Evolutionary conservation across 1,140 invertebrate species (phyloP).

Genomic region (Calephelis virginiensis): DNA sequence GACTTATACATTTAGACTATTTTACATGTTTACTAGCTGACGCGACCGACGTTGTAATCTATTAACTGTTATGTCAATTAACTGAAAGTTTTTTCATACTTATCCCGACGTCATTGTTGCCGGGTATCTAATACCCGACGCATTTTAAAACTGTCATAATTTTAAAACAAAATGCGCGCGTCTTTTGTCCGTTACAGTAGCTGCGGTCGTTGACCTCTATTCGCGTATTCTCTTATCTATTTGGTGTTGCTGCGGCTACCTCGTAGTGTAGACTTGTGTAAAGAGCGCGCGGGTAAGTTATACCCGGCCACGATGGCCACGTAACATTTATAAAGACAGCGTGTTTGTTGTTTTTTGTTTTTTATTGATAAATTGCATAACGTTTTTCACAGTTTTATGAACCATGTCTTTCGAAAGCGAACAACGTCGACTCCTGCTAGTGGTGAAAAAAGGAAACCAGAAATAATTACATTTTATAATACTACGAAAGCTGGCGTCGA

Average conservation of each 20-base stretch:
- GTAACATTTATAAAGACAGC: conserved; percentile 25
- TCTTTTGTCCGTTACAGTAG: conserved; percentile 16
- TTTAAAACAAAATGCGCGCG: conserved; percentile 7
- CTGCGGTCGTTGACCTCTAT: conserved; percentile 25
- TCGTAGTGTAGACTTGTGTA: conserved; percentile 22
- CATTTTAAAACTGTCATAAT: conserved; percentile 11
- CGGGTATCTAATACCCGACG: conserved; percentile 10
- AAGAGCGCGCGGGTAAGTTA: conserved; percentile 29
- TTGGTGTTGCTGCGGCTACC: conserved; percentile 26
- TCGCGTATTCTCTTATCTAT: conserved; percentile 24
- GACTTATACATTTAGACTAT: no score
- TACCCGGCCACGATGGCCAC: conserved; percentile 26
- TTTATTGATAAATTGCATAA: conserved; percentile 27
- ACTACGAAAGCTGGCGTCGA: conserved; percentile 50
- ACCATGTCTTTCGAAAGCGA: conserved; percentile 23
- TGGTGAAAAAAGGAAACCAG: conserved; percentile 46
- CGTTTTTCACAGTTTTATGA: conserved; percentile 26
- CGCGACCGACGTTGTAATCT: no score
- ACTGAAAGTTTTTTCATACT: no score
- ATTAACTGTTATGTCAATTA: no score
- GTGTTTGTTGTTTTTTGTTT: conserved; percentile 26
- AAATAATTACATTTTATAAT: conserved; percentile 64
- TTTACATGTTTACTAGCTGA: no score
- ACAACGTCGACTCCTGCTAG: conserved; percentile 22
- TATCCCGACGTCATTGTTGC: conserved; percentile 10